Base-by-base conservation (phyloP, 1,140 invertebrate genomes). In the Drosophila watanabei region DNA sequence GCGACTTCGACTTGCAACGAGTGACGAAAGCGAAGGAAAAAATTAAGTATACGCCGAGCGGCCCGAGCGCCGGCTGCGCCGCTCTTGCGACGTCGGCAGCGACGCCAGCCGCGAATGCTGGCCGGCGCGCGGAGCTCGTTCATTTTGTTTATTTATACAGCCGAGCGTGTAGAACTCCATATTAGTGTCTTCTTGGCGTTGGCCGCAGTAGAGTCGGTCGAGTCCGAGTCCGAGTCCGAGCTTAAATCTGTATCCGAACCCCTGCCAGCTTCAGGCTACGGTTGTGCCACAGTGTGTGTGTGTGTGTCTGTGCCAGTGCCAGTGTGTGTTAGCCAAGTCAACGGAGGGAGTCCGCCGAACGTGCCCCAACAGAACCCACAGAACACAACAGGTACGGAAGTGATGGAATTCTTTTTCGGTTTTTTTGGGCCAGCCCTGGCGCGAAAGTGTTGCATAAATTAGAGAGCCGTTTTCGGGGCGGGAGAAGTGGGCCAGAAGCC, bases 111-210 rank as follows among this genome's bases (percentile, higher is more conserved):
- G 39, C 69, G 57, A 37, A 46, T 49, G 54, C 37, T 75, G 75
- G 86, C 64, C 75, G 64, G 64, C 41, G 49, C 33, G 70, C 54
- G 64, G 63, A 82, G 66, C 86, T 69, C 56, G 86, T 75, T 60
- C 63, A 84, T 92, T 92, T 90, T 90, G 80, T 92, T 92, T 92
- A 92, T 92, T 92, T 92, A 92, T 92, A 92, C 90, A 81, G 77
- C 85, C 78, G 89, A 86, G 71, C 82, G 59, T 63, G 80, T 81
- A 92, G 89, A 92, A 92, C 82, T 82, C 82, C 90, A 73, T 92
- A 92, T 92, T 91, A 92, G 85, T 92, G 90, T 92, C 90, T 92
- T 92, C 89, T 92, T 92, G 89, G 89, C 89, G 78, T 83, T 82
- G 76, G 81, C 72, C 82, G 79, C 80, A 87, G 88, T 87, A 82